Conservation (phyloP, 2,888 invertebrate species). For the Taphrorychus bicolor region DNA sequence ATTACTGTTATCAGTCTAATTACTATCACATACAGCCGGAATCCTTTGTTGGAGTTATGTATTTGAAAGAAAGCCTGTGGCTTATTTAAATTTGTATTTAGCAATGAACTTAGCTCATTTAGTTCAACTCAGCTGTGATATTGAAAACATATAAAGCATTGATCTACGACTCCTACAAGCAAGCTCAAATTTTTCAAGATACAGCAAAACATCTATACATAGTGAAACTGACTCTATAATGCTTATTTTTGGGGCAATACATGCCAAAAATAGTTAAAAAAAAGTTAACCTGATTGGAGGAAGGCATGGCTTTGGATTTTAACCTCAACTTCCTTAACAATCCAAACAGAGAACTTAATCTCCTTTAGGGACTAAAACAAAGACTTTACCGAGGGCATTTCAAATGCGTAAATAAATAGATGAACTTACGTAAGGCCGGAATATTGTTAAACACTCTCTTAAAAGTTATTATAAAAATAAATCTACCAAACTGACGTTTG, state of each 20-base stretch:
- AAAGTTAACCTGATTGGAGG: constrained; percentile 9
- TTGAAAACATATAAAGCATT: too few relatives aligned
- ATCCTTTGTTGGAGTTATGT: too few relatives aligned
- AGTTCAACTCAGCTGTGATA: too few relatives aligned
- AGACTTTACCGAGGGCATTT: too few relatives aligned
- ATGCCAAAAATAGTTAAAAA: background rate
- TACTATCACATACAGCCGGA: too few relatives aligned
- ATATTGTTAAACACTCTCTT: constrained; percentile 11
- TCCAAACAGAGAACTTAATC: background rate
- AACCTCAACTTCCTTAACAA: constrained; percentile 28
- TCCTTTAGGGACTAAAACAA: constrained; percentile 4
- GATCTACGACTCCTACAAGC: too few relatives aligned
- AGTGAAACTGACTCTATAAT: background rate
- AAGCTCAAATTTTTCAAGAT: background rate
- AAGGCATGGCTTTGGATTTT: constrained; percentile 17
- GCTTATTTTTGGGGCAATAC: background rate
- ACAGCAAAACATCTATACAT: background rate
- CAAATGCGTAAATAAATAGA: constrained; percentile 19
- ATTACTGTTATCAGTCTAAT: too few relatives aligned
- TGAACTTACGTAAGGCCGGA: constrained; percentile 31
- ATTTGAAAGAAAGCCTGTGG: too few relatives aligned
- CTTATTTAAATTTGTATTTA: too few relatives aligned
- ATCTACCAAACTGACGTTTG: too few relatives aligned
- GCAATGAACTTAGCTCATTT: too few relatives aligned
- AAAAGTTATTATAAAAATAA: too few relatives aligned